Base-by-base conservation (phyloP, 2,888 invertebrate genomes). In the Lordiphosa andalusiaca region DNA sequence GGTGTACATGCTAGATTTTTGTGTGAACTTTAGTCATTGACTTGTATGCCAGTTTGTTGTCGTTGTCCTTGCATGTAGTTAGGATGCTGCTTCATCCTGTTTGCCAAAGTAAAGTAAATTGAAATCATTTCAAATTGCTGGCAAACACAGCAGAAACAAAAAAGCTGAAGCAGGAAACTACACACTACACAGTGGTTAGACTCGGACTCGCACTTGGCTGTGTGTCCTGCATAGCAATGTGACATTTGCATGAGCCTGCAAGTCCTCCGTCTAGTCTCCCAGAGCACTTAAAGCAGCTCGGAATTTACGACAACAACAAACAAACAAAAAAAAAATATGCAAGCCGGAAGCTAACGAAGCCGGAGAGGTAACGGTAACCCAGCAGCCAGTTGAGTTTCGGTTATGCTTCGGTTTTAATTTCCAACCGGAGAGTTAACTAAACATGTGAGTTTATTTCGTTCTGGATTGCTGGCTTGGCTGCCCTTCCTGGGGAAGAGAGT, bases 121-220 rank as follows among this genome's bases (percentile, higher is more conserved):
- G 69, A 80, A 80, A 84, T 84, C 85, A 81, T 81, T 84, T 73
- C 69, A 78, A 67, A 81, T 84, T 80, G 83, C 80, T 75, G 67
- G 70, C 65, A 75, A 61, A 54, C 61, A 60, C 55, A 62, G 52
- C 57, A 67, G 42, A 51, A 58, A 55, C 58, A 57, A 23, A 60
- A 49, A 53, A 41, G 55, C 33, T 40, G 37, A 38, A 58, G 61
- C 49, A 48, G 35, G 51, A 49, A 60, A 51, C 47, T 46, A 33
- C 25, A 52, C 53, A 62, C 37, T 53, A 56, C 56, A 46, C 25
- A 35, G 46, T 30, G 38, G 21, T 39, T 52, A 9, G 16, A 53
- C 25, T 35, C 12, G 19, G 37, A 49, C 36, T 49, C 49, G 49
- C 40, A 49, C 30, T 30, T 30, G 30, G 9, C 41, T 42, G 41